Conservation (phyloP, 1,140 invertebrate species). For the Penaeus japonicus region DNA sequence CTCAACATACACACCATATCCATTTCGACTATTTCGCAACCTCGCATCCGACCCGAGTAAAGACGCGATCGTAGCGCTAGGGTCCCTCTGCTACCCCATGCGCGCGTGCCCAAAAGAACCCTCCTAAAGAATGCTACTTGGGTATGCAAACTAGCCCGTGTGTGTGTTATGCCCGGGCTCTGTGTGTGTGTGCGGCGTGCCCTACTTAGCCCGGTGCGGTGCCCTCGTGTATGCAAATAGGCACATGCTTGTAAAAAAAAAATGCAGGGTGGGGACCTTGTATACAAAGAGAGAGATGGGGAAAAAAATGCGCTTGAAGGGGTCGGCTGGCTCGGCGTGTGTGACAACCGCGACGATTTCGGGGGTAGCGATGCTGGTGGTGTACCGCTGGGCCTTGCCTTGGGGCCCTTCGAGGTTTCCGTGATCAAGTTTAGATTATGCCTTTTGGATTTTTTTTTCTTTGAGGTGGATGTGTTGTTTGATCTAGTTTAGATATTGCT, state of each 20-base stretch:
- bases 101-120: constrained; percentile 2
- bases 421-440: not conserved
- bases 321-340: not conserved
- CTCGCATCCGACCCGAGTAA: too few species aligned
- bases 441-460: too few species aligned
- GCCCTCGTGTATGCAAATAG: constrained; percentile 44
- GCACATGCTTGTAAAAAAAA: constrained; percentile 34
- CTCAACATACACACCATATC: too few species aligned
- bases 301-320: not conserved
- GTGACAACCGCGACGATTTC: not conserved
- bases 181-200: not conserved
- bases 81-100: not conserved
- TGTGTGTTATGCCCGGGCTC: constrained; percentile 4
- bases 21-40: too few species aligned
- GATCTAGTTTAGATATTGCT: too few species aligned
- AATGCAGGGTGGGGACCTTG: not conserved
- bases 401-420: not conserved
- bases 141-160: constrained; percentile 50
- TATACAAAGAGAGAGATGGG: too few species aligned
- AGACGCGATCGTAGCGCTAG: too few species aligned
- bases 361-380: not conserved
- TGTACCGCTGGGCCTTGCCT: not conserved
- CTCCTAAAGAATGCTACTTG: not conserved
- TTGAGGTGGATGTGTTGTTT: too few species aligned
- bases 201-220: constrained; percentile 14